Conservation (phyloP, 64 coral and sea anemone genomes). For the Trachythela sp. region DNA sequence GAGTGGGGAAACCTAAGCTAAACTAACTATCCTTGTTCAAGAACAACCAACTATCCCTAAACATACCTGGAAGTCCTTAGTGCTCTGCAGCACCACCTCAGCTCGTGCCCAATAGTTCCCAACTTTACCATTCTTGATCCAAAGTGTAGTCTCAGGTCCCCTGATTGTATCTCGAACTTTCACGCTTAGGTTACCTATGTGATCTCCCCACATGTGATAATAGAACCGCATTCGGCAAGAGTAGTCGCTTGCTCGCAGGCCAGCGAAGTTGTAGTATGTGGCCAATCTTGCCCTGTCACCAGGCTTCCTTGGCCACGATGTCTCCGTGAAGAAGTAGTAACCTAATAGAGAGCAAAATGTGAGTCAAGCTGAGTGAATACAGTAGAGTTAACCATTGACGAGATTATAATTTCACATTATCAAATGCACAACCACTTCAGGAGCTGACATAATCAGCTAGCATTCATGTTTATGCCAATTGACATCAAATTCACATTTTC, state of each 20-base stretch:
- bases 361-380: too few relatives aligned
- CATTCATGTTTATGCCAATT: too few relatives aligned
- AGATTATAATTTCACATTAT: too few relatives aligned
- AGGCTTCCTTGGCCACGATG: slow-evolving; percentile 71
- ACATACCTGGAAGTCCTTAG: slow-evolving; percentile 83
- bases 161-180: slow-evolving; percentile 88
- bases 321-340: slow-evolving; percentile 79
- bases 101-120: slow-evolving; percentile 87
- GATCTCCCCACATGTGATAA: slow-evolving; percentile 80
- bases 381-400: too few relatives aligned
- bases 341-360: slow-evolving; percentile 40
- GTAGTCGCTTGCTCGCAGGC: slow-evolving; percentile 29
- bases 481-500: too few relatives aligned
- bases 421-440: too few relatives aligned
- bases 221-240: slow-evolving; percentile 71
- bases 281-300: slow-evolving; percentile 83
- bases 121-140: slow-evolving; percentile 56
- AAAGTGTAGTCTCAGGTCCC: slow-evolving; percentile 65
- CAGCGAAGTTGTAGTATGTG: slow-evolving; percentile 53
- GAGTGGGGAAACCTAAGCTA: too few relatives aligned
- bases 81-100: slow-evolving; percentile 64
- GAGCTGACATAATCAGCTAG: too few relatives aligned
- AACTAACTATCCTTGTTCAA: too few relatives aligned
- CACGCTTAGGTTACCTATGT: slow-evolving; percentile 78
- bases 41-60: not conserved